These are phyloP conservation scores for Calameuta filiformis DNA, from an alignment of 2,888 invertebrate species.

Conservation along the genomic window DNA sequence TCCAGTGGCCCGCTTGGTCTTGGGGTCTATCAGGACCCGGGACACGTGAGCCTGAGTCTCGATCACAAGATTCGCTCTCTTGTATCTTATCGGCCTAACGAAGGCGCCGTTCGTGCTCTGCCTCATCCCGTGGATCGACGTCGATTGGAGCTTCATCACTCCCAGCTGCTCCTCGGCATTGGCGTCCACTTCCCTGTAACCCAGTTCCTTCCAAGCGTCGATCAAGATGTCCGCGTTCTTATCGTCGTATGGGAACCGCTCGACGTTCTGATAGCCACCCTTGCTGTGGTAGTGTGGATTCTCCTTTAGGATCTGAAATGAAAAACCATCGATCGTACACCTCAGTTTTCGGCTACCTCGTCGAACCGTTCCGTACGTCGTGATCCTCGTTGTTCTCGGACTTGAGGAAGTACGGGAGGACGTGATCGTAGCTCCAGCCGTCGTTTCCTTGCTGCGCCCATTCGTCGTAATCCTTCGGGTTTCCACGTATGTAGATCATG, in stretches of 20 bases:
- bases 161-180: conserved; percentile 73
- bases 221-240: conserved; percentile 70
- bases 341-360: not conserved
- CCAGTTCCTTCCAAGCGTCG: conserved; percentile 73
- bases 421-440: conserved; percentile 70
- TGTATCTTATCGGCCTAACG: conserved; percentile 73
- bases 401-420: conserved; percentile 67
- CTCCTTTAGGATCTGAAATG: conserved; percentile 43
- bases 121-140: conserved; percentile 72
- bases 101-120: conserved; percentile 75
- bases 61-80: conserved; percentile 60
- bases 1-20: conserved; percentile 63
- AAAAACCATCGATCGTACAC: not conserved
- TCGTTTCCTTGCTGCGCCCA: conserved; percentile 70
- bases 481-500: conserved; percentile 73
- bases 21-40: conserved; percentile 67
- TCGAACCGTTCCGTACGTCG: conserved; percentile 34
- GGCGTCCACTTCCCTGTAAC: conserved; percentile 71
- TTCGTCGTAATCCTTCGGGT: conserved; percentile 68
- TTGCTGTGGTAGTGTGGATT: conserved; percentile 71
- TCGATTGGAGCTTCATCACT: conserved; percentile 73
- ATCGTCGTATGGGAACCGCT: conserved; percentile 74
- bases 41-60: conserved; percentile 68
- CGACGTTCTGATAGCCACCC: conserved; percentile 75
- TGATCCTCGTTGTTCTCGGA: conserved; percentile 65